Conservation (phyloP, 1,140 invertebrate species). For the Harpegnathos saltator region DNA sequence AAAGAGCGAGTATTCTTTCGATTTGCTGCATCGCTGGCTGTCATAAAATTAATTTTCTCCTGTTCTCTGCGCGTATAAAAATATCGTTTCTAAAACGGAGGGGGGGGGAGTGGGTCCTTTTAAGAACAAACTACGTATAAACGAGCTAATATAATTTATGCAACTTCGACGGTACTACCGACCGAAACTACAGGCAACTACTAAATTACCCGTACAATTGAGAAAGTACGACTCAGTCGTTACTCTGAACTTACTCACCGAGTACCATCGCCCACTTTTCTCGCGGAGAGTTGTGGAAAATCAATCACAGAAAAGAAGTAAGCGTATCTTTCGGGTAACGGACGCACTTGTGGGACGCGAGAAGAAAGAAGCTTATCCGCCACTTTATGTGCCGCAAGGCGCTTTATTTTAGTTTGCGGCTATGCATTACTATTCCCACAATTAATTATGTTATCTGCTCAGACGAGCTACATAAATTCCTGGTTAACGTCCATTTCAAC, state of each 20-base stretch:
- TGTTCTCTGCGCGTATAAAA: no score
- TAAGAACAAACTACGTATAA: not conserved
- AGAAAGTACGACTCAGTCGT: not conserved
- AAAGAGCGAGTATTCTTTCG: not conserved
- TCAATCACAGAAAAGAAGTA: no score
- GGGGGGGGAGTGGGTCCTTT: no score
- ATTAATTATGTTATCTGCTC: constrained; percentile 59
- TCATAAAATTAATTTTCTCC: no score
- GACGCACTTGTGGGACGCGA: not conserved
- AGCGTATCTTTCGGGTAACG: not conserved
- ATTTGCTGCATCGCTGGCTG: no score
- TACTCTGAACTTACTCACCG: not conserved
- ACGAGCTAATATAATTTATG: not conserved
- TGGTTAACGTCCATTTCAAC: constrained; percentile 62
- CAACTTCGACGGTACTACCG: not conserved
- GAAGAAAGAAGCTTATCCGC: not conserved
- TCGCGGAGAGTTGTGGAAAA: no score
- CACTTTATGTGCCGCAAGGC: not conserved
- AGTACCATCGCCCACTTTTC: not conserved
- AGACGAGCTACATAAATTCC: constrained; percentile 58
- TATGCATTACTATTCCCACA: constrained; percentile 26
- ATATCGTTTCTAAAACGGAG: no score
- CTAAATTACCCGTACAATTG: not conserved
- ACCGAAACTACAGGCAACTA: not conserved
- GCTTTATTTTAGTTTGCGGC: constrained; percentile 1